These are phyloP conservation scores for Rhingia campestris DNA, from an alignment of 2,888 invertebrate species.

Conservation along the genomic window DNA sequence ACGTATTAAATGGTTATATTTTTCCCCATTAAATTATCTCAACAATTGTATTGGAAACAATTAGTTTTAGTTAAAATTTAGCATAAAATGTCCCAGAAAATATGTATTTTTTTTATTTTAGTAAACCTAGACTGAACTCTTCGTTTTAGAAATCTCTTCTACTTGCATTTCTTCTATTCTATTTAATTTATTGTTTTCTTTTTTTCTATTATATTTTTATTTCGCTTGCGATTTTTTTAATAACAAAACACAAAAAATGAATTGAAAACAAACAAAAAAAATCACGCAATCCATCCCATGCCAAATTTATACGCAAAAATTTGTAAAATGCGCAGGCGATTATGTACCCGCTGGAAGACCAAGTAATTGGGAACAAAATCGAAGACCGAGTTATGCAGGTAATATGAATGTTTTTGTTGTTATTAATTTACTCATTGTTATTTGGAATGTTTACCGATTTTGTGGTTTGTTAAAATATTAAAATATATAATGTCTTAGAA, in stretches of 20 bases:
- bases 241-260: conserved; percentile 29
- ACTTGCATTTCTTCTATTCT: conserved; percentile 15
- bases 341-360: conserved; percentile 91
- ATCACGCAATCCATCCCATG: conserved; percentile 37
- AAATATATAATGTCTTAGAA: neutral
- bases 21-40: too few relatives aligned
- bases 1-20: too few relatives aligned
- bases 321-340: conserved; percentile 78
- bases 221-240: conserved; percentile 47
- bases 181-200: neutral
- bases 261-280: conserved; percentile 26
- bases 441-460: conserved; percentile 35
- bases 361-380: conserved; percentile 91
- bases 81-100: neutral
- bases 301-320: conserved; percentile 47
- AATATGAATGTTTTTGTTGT: conserved; percentile 68
- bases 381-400: conserved; percentile 90
- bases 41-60: too few relatives aligned
- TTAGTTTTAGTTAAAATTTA: too few relatives aligned
- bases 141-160: neutral
- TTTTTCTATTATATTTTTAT: conserved; percentile 26
- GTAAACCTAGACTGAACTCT: conserved; percentile 3
- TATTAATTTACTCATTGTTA: conserved; percentile 15
- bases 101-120: neutral
- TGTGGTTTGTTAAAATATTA: conserved; percentile 21